Percentiles rank a stretch among this genome's conserved stretches.
Conservation (phyloP, 2,888 invertebrate species). For the Dicyrtoma fusca region DNA sequence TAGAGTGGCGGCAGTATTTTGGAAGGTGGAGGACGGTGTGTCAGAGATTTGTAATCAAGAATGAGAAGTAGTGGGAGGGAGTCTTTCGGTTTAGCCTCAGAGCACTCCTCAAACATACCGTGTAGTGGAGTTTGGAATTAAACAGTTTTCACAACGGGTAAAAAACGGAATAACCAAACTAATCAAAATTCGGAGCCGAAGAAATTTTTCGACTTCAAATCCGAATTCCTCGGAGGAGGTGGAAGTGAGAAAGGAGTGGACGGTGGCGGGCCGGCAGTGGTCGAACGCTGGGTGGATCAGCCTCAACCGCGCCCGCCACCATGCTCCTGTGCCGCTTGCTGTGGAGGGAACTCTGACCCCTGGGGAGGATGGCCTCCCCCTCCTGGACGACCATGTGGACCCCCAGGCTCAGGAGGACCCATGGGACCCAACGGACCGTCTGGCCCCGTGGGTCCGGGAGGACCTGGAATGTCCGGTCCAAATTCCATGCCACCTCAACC, state of each 20-base stretch:
- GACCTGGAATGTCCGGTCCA: conserved; percentile 57
- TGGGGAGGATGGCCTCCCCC: conserved; percentile 54
- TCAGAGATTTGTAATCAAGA: no score
- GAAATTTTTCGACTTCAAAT: conserved; percentile 57
- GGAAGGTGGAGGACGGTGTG: no score
- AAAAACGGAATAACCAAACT: conserved; percentile 56
- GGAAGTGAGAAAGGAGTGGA: conserved; percentile 54
- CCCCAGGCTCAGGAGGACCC: conserved; percentile 58
- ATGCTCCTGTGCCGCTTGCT: conserved; percentile 55
- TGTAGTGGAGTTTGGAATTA: conserved; percentile 15
- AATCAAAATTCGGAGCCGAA: conserved; percentile 51
- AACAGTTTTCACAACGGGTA: conserved; percentile 55
- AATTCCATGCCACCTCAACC: conserved; percentile 54
- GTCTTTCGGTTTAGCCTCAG: no score
- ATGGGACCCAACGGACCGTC: conserved; percentile 57
- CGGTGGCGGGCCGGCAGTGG: conserved; percentile 58
- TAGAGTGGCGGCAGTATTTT: no score
- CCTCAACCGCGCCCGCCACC: conserved; percentile 60
- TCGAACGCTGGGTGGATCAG: conserved; percentile 64
- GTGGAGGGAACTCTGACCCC: conserved; percentile 57
- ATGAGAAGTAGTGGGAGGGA: no score
- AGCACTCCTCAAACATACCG: neutral
- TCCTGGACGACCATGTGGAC: conserved; percentile 53
- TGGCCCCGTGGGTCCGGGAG: conserved; percentile 55
- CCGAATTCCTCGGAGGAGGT: conserved; percentile 56